A percentile compares a stretch with the other conserved stretches of the same genome.
Conservation (phyloP, 2,113 vertebrate species). For the Platycercus adscitus region DNA sequence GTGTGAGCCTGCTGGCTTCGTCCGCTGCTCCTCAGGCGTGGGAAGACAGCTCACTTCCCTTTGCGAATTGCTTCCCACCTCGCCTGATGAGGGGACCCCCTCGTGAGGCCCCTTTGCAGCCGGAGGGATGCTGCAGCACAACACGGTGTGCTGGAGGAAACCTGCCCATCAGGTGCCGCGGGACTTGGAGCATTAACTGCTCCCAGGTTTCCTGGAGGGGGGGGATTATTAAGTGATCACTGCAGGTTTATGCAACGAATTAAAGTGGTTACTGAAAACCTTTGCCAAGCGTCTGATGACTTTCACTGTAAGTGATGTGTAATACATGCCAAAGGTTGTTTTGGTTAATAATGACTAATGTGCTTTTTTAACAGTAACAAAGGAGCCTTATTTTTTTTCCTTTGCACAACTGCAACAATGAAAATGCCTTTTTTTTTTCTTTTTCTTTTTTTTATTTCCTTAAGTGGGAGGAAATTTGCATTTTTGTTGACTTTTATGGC, state of each 20-base stretch:
- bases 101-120: too few species aligned
- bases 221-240: background rate
- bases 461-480: background rate
- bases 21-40: rapidly evolving
- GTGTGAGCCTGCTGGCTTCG: background rate
- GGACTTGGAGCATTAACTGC: background rate
- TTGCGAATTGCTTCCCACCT: background rate
- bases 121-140: rapidly evolving
- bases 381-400: background rate
- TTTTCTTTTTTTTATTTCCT: background rate
- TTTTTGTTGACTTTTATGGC: background rate
- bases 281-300: background rate
- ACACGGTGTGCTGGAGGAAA: background rate
- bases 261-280: background rate
- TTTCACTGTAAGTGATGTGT: background rate
- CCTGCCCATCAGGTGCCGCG: rapidly evolving
- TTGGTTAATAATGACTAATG: background rate
- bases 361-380: background rate
- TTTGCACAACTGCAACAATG: background rate
- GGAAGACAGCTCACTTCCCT: background rate
- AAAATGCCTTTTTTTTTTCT: background rate
- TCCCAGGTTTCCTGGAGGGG: background rate
- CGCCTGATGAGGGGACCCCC: rapidly evolving
- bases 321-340: background rate
- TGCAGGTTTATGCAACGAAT: background rate